Base-by-base conservation (phyloP, 2,888 invertebrate species). In the Acronicta leporina region DNA sequence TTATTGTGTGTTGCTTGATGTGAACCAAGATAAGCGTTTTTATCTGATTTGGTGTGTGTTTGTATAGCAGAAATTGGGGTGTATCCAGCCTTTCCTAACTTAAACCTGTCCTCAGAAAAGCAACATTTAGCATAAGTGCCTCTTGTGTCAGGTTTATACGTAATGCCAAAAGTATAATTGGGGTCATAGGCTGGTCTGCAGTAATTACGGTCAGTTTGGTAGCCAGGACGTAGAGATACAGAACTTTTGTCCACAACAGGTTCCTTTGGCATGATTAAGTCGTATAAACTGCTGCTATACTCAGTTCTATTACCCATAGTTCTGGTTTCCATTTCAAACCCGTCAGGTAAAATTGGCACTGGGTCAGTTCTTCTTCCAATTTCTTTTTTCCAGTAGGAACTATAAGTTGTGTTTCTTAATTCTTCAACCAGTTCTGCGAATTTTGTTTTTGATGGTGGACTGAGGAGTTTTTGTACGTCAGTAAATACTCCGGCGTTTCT, bases 1-100 rank as follows among this genome's bases (percentile, higher is more conserved):
- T 92, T 94, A n/a, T 91, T 68, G 72, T 91, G 88, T 68, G 94
- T 94, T 40, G 87, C 75, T 43, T 84, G 54, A 44, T 77, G 48
- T 68, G 80, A 77, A 40, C 92, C 94, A 11, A 92, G 42, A 45
- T 69, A 71, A 0, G 82, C 68, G 47, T 73, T 73, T 1, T 53
- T 80, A 50, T 65, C 70, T 13, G 83, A 76, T 58, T 73, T 59
- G 54, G 80, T 84, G 65, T 92, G 86, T 0, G 87, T 85, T 79
- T 91, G 86, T 20, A 80, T 80, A 56, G 78, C 74, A 60, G 74
- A 86, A 1, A 86, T 66, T 5, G 52, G 81, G 44, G 10, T 83
- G 81, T 65, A 87, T 63, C 20, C 66, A 42, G 38, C 75, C n/a
- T 61, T 85, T 59, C 92, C 92, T 79, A 56, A 75, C 43, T 42